A percentile compares a stretch with the other conserved stretches of the same genome.
These are phyloP conservation scores for Sardina pilchardus DNA, from an alignment of 2,113 vertebrate genomes.

Conservation along the genomic window DNA sequence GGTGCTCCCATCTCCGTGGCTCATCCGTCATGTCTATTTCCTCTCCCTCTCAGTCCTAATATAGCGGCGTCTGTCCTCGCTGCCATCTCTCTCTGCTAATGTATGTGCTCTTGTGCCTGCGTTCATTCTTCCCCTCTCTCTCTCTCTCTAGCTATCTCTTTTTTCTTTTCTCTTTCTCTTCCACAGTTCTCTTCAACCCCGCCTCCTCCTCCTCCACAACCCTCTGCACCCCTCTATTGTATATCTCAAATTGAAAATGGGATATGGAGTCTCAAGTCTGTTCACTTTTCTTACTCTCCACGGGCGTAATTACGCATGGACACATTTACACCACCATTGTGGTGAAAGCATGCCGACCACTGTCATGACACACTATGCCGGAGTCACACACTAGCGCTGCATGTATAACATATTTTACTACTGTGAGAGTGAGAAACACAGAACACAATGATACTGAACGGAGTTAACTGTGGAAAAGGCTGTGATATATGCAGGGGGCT, in stretches of 20 bases:
- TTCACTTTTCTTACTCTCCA: too few relatives aligned
- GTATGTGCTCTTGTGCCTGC: background rate
- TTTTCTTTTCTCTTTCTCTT: background rate
- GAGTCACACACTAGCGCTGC: too few relatives aligned
- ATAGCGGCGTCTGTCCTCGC: background rate
- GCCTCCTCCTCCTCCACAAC: background rate
- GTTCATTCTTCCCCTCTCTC: too few relatives aligned
- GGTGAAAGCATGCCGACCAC: too few relatives aligned
- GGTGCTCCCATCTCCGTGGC: background rate
- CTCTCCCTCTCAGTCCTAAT: background rate
- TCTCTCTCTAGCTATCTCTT: background rate
- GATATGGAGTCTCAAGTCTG: too few relatives aligned
- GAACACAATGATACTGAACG: background rate
- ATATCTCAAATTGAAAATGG: too few relatives aligned
- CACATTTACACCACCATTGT: too few relatives aligned
- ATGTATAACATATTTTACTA: too few relatives aligned
- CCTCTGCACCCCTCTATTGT: conserved; percentile 13
- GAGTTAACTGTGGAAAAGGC: too few relatives aligned
- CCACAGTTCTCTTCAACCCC: background rate
- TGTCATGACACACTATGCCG: too few relatives aligned
- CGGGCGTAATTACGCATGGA: too few relatives aligned
- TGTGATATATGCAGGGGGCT: background rate
- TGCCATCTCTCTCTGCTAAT: background rate
- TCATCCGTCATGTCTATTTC: background rate
- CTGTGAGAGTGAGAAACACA: too few relatives aligned